Evolutionary conservation across 1,140 invertebrate species (phyloP).

Genomic region (Venturia canescens): DNA sequence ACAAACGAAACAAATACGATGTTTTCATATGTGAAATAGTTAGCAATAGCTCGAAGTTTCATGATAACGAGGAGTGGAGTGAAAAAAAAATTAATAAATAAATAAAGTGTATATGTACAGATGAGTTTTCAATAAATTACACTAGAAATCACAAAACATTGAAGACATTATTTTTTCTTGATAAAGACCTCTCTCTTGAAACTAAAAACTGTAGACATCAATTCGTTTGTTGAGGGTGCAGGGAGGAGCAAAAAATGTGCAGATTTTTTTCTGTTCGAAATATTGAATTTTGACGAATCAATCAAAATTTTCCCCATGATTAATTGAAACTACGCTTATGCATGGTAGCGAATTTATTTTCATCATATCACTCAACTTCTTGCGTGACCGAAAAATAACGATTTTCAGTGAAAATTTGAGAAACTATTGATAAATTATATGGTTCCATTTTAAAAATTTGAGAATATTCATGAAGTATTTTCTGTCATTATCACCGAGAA

Average conservation of each 20-base stretch:
- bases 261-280: neutral
- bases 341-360: too few relatives aligned
- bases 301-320: too few relatives aligned
- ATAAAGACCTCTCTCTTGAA: too few relatives aligned
- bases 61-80: conserved; percentile 30
- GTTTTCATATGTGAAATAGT: conserved; percentile 49
- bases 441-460: too few relatives aligned
- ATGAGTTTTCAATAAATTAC: conserved; percentile 57
- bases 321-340: too few relatives aligned
- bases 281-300: neutral
- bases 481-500: too few relatives aligned
- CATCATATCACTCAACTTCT: too few relatives aligned
- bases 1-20: conserved; percentile 21
- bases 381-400: too few relatives aligned
- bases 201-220: too few relatives aligned
- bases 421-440: too few relatives aligned
- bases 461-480: too few relatives aligned
- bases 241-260: neutral
- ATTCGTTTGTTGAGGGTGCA: neutral
- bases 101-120: conserved; percentile 52
- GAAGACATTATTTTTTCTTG: neutral
- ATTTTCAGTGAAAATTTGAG: too few relatives aligned
- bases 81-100: neutral
- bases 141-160: conserved; percentile 47
- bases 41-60: conserved; percentile 41